Base-by-base conservation (phyloP, 2,888 invertebrate genomes). In the Mechanitis mazaeus region DNA sequence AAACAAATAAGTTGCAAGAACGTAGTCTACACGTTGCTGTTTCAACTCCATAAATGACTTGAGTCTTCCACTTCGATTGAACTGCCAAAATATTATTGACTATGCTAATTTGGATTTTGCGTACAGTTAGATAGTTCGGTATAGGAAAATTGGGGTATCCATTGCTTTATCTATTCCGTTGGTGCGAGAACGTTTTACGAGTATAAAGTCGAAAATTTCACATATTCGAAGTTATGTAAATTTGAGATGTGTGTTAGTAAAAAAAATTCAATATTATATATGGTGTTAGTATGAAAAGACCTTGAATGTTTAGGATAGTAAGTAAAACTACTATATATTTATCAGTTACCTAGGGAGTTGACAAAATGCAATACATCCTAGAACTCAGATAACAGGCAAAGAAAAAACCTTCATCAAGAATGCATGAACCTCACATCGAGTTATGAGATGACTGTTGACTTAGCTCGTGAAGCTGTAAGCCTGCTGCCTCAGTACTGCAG, bases 391-490 rank as follows among this genome's bases (percentile, higher is more conserved):
- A 64, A 61, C 60, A 67, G 64, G 68, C 65, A 68, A 71, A 69
- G 68, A 72, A 68, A 70, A 78, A 77, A 64, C 76, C 55, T 59
- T 79, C 83, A 86, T 88, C 79, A 83, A 84, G 78, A 82, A 87
- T 87, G 81, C 82, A 86, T 82, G 77, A 75, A 74, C 69, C 75
- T 74, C 71, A 73, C 80, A 78, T 83, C 77, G 80, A 73, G 80
- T 79, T 83, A 82, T 78, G 81, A 84, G 84, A 83, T 76, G 78
- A 71, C 81, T 87, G 86, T 85, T 85, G 85, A 84, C 84, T 83
- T 72, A 72, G 75, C 76, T 75, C 72, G 64, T 68, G 65, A 67
- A 64, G 53, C 60, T 65, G 61, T 63, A 62, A 70, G 65, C 61
- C 58, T 60, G 47, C 28, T 55, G 33, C 59, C 56, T 58, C 60